phyloP scores from a whole-genome alignment of 1,140 invertebrate species.

The Cotesia typhae region DNA sequence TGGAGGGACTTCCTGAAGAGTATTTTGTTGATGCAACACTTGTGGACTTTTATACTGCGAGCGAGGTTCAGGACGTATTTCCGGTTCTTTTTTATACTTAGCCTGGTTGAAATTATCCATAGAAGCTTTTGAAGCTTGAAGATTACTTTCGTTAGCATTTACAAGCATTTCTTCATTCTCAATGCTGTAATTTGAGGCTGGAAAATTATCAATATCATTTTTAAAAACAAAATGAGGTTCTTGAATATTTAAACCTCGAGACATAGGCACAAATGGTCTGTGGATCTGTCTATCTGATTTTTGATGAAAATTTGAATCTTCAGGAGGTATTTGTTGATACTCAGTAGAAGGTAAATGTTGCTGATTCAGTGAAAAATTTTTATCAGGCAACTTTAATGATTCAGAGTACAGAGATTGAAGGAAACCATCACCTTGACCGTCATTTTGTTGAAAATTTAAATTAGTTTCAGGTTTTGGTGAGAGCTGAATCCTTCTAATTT shows the following conservation, averaged over 20 bases:
- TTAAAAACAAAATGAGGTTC: not conserved
- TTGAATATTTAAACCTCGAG: not conserved
- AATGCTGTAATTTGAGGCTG: not conserved
- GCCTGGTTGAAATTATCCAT: not conserved
- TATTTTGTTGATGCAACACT: too few species aligned
- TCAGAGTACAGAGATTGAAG: not conserved
- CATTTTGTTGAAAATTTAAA: slow-evolving; percentile 1
- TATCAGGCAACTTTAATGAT: slow-evolving; percentile 14
- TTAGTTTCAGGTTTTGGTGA: slow-evolving; percentile 28
- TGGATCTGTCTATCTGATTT: slow-evolving; percentile 34
- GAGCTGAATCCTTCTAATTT: slow-evolving; percentile 40
- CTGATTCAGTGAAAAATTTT: slow-evolving; percentile 26
- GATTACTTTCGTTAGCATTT: not conserved
- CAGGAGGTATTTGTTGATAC: not conserved
- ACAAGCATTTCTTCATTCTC: not conserved
- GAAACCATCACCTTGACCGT: slow-evolving; percentile 34
- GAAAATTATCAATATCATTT: not conserved
- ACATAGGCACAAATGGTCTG: slow-evolving; percentile 42
- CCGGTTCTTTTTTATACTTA: too few species aligned
- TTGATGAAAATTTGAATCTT: not conserved
- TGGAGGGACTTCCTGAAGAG: too few species aligned
- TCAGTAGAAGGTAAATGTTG: slow-evolving; percentile 22
- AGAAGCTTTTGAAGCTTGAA: not conserved
- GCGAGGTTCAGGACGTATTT: too few species aligned
- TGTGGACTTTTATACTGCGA: too few species aligned